Conservation (phyloP, 2,888 invertebrate species). For the Caenorhabditis becei region DNA sequence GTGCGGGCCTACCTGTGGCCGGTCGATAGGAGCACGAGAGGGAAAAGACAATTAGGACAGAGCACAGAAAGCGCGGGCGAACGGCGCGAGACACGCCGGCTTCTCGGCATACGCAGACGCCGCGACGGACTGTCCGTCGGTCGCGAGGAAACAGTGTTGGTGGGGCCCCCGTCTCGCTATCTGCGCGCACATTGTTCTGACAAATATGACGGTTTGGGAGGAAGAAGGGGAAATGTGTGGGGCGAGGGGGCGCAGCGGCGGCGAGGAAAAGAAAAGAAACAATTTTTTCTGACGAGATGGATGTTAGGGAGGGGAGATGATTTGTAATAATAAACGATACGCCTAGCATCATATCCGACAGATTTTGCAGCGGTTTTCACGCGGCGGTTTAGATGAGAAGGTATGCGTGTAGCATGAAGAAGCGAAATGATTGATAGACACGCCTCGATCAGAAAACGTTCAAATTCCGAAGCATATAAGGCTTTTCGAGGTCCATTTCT, state of each 20-base stretch:
- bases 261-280: conserved; percentile 13
- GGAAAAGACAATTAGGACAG: conserved; percentile 20
- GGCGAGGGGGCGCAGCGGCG: neutral
- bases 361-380: too few species aligned
- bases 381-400: too few species aligned
- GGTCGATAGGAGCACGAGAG: neutral
- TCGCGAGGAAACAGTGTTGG: neutral
- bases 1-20: neutral
- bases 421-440: too few species aligned
- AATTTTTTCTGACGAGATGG: neutral
- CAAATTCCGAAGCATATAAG: too few species aligned
- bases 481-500: too few species aligned
- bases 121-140: conserved; percentile 29
- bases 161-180: conserved; percentile 22
- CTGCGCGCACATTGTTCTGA: conserved; percentile 44
- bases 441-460: too few species aligned
- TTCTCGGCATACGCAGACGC: conserved; percentile 29
- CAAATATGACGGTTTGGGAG: conserved; percentile 34
- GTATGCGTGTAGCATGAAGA: too few species aligned
- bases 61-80: conserved; percentile 15
- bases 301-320: neutral
- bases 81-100: neutral
- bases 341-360: too few species aligned
- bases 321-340: too few species aligned
- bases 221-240: neutral